phyloP scores from a whole-genome alignment of 2,888 invertebrate genomes.

The Rambutsinella grinnellia region DNA sequence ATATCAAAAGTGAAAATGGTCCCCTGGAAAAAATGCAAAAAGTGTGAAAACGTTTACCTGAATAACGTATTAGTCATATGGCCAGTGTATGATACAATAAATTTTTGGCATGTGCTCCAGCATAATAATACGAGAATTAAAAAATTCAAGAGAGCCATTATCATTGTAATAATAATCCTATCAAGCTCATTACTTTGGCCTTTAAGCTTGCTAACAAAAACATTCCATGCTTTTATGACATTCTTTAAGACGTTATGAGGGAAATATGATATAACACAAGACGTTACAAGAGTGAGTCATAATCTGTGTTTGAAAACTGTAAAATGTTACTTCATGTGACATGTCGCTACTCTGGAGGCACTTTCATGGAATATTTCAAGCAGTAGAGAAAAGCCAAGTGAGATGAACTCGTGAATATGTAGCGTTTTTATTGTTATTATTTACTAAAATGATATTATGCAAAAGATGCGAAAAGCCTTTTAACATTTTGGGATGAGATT shows the following conservation, averaged over 20 bases:
- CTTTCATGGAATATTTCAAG: not conserved
- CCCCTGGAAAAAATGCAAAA: too few relatives aligned
- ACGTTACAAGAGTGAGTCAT: too few relatives aligned
- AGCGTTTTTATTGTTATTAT: not conserved
- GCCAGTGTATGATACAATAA: not conserved
- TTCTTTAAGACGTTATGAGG: too few relatives aligned
- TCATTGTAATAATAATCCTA: not conserved
- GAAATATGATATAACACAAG: too few relatives aligned
- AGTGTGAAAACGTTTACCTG: too few relatives aligned
- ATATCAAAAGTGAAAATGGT: too few relatives aligned
- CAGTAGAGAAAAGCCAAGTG: not conserved
- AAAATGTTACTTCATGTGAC: too few relatives aligned
- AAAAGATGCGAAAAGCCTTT: not conserved
- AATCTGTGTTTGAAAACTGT: too few relatives aligned
- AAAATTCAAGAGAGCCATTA: not conserved
- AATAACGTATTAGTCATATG: too few relatives aligned
- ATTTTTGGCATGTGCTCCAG: not conserved
- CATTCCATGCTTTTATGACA: too few relatives aligned
- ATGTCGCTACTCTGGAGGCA: too few relatives aligned
- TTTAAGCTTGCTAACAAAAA: not conserved
- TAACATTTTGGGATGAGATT: not conserved
- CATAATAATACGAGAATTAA: not conserved
- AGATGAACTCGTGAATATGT: not conserved
- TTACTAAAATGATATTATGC: not conserved
- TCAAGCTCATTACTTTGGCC: not conserved